Conservation (phyloP, 2,113 vertebrate genomes). For the Lepisosteus osseus region DNA sequence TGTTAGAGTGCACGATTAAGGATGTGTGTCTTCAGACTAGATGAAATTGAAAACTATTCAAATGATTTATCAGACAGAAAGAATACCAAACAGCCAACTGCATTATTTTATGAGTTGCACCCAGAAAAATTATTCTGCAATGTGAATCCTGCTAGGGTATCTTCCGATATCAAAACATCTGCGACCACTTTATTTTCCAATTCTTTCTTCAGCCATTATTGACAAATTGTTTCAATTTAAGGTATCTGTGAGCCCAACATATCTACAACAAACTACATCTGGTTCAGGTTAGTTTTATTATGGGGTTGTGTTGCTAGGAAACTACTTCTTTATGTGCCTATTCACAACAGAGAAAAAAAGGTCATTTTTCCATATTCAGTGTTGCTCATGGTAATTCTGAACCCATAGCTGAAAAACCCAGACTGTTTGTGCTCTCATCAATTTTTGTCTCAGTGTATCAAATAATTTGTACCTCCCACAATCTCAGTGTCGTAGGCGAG, state of each 20-base stretch:
- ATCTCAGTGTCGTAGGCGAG: slow-evolving; percentile 21
- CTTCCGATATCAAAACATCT: neutral
- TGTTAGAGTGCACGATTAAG: no score
- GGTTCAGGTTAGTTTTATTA: neutral
- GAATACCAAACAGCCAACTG: neutral
- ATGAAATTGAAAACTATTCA: no score
- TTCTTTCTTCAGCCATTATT: neutral
- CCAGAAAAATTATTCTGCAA: neutral
- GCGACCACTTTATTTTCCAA: neutral
- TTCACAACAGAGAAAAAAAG: neutral
- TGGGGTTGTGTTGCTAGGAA: slow-evolving; percentile 5
- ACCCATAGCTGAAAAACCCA: neutral
- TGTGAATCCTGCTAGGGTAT: neutral
- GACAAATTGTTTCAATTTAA: neutral
- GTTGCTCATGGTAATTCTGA: neutral
- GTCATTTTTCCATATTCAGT: neutral
- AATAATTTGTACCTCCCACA: neutral
- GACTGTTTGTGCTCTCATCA: no score
- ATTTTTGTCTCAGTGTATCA: neutral
- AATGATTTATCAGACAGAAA: slow-evolving; percentile 16
- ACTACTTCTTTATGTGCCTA: neutral
- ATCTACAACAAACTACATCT: neutral
- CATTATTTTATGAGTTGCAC: neutral
- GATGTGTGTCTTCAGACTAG: no score
- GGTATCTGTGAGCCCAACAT: neutral